Conservation (phyloP, 2,888 invertebrate species). For the Spicauda simplicius region DNA sequence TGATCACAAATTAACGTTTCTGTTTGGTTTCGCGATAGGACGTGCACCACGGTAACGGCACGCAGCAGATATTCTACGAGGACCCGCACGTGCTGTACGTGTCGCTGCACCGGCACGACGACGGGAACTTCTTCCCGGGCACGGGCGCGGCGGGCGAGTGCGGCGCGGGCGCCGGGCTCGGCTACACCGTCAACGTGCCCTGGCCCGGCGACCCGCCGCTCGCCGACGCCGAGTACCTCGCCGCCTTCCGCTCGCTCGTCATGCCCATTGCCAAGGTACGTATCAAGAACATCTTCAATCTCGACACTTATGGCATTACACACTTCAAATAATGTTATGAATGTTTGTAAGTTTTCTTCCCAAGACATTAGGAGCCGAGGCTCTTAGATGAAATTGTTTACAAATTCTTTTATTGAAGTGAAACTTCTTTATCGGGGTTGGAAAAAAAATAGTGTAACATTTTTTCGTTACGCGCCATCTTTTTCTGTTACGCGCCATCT, state of each 20-base stretch:
- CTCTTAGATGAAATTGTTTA: no score
- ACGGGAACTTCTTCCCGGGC: slow-evolving; percentile 99
- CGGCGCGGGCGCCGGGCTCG: slow-evolving; percentile 94
- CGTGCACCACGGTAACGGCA: slow-evolving; percentile 99
- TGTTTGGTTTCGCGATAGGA: slow-evolving; percentile 84
- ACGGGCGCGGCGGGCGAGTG: slow-evolving; percentile 98
- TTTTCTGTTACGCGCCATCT: no score
- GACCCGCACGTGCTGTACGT: slow-evolving; percentile 97
- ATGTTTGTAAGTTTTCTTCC: no score
- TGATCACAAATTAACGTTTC: no score
- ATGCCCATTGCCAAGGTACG: slow-evolving; percentile 95
- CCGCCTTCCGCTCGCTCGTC: slow-evolving; percentile 97
- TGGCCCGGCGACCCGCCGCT: slow-evolving; percentile 97
- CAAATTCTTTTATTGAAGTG: no score
- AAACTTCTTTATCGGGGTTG: no score
- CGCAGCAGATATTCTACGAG: slow-evolving; percentile 98
- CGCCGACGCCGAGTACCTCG: slow-evolving; percentile 98
- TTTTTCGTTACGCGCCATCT: no score
- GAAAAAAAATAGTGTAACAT: no score
- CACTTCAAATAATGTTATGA: no score
- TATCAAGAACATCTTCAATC: background rate
- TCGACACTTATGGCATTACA: no score
- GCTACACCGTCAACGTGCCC: slow-evolving; percentile 98
- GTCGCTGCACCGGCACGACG: slow-evolving; percentile 99
- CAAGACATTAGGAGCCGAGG: no score